Evolutionary conservation across 2,113 vertebrate genomes (phyloP).

Genomic region (Elachura formosa): DNA sequence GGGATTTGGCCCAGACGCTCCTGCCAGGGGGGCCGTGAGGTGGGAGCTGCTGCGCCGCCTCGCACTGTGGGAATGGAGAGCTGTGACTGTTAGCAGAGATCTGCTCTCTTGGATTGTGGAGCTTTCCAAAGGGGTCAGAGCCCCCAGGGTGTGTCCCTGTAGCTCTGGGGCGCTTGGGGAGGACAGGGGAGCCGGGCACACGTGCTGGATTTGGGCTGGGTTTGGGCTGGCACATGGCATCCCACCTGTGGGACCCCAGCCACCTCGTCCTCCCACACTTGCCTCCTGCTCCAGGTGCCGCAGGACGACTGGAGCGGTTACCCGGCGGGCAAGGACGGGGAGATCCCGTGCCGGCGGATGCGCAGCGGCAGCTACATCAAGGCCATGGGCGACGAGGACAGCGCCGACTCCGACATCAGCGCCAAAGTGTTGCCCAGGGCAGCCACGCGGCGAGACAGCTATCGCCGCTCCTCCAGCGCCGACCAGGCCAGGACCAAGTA

Average conservation of each 20-base stretch:
- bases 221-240: neutral
- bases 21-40: neutral
- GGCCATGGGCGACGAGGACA: conserved; percentile 98
- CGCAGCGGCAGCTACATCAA: conserved; percentile 99
- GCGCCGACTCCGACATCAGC: conserved; percentile 89
- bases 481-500: conserved; percentile 89
- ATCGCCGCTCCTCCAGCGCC: conserved; percentile 91
- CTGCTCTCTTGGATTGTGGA: neutral
- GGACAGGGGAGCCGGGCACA: neutral
- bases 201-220: accelerated
- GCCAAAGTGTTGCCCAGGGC: conserved; percentile 88
- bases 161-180: neutral
- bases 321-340: conserved; percentile 79
- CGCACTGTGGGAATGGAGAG: accelerated
- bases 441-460: conserved; percentile 84
- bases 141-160: neutral
- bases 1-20: conserved; percentile 37
- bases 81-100: neutral
- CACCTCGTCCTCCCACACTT: accelerated
- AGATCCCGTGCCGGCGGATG: conserved; percentile 97
- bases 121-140: neutral
- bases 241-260: accelerated
- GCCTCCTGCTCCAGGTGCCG: conserved; percentile 80
- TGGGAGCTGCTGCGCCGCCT: neutral
- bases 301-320: conserved; percentile 94